Evolutionary conservation across 37 sponge, comb jelly and placozoan species (phyloP), one percentile per base, ranked within the genome.

Genomic region (Chondrosia reniformis): DNA sequence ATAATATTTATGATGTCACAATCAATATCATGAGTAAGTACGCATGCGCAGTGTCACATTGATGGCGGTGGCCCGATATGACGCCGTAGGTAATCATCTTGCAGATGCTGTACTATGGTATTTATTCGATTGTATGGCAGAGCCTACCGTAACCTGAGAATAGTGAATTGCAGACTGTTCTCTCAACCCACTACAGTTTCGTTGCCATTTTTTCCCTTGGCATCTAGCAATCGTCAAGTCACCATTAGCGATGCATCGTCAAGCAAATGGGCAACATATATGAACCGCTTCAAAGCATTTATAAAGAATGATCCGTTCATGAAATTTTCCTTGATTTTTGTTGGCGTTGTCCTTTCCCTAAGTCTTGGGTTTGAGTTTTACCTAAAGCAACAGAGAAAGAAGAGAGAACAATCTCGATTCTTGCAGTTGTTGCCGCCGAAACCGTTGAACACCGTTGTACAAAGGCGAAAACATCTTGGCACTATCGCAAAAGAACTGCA

Each of bases 261-360:
- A 10, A 49, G 52, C 52, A 19, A 49, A 10, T 19, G 52, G 10
- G 52, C 10, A 49, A 19, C 10, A 19, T 49, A 10, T 10, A 19
- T 49, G n/a, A 40, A 34, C 38, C 24, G 58, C 57, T 13, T 25
- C 77, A 61, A 76, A 57, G 67, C 2, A 80, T 55, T 27, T 46
- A 81, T 64, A 75, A 40, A 45, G 61, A 69, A 87, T 52, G 74
- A 91, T 46, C 92, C 92, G 9, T 84, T 79, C 34, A 69, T 76
- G 22, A 84, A 77, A 37, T 75, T 86, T 33, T 91, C 92, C 27
- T 44, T 91, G 34, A 63, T 80, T 21, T 77, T 91, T 46, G 84
- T 82, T 84, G 92, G 82, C 7, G 67, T 76, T 22, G 67, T 91
- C 17, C 66, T 91, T 21, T 80, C 76, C 17, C 40, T 76, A 3